phyloP scores from a whole-genome alignment of 1,140 invertebrate genomes.

The Bicyclus anynana region DNA sequence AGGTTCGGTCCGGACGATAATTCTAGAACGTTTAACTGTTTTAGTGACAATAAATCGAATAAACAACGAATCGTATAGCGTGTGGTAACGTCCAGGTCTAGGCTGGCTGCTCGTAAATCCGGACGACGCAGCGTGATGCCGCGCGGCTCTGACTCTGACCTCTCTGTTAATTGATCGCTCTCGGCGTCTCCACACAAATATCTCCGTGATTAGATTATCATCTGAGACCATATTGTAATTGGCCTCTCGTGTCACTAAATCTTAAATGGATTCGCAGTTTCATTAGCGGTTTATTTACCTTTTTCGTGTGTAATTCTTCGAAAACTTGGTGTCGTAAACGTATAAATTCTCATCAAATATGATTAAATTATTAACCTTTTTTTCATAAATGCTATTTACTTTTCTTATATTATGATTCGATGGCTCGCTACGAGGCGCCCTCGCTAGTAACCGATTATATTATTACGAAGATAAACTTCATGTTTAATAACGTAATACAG shows the following conservation, averaged over 20 bases:
- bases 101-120: slow-evolving; percentile 23
- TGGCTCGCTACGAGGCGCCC: neutral
- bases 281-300: neutral
- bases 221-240: slow-evolving; percentile 17
- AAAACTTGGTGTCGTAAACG: neutral
- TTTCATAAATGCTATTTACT: no score
- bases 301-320: neutral
- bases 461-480: neutral
- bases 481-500: neutral
- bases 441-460: neutral
- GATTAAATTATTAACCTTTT: no score
- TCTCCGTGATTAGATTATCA: slow-evolving; percentile 26
- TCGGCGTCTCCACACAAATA: slow-evolving; percentile 14
- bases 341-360: no score
- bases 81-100: slow-evolving; percentile 22
- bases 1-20: slow-evolving; percentile 1
- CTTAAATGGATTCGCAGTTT: neutral
- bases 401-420: no score
- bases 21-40: slow-evolving; percentile 8
- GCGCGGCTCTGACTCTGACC: slow-evolving; percentile 16
- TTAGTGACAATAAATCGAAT: slow-evolving; percentile 18
- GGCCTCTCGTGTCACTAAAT: slow-evolving; percentile 11
- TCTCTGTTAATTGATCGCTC: slow-evolving; percentile 27
- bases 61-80: slow-evolving; percentile 22
- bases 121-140: slow-evolving; percentile 26